Evolutionary conservation across 1,140 invertebrate species (phyloP).

Genomic region (Trachymyrmex septentrionalis): DNA sequence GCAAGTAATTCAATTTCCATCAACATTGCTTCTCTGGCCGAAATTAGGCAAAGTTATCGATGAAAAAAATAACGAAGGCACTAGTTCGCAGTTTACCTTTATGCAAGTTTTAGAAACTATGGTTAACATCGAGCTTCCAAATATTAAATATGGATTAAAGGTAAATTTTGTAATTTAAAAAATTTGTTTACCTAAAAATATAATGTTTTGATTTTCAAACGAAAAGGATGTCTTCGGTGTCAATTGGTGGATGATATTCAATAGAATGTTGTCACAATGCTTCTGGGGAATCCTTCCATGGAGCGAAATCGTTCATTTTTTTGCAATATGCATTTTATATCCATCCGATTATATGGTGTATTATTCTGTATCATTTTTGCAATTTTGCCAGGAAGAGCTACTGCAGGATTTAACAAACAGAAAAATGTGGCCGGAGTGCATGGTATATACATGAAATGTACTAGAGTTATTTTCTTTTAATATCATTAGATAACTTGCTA

Average conservation of each 20-base stretch:
- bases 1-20: slow-evolving; percentile 82
- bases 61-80: slow-evolving; percentile 77
- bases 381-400: slow-evolving; percentile 79
- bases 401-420: slow-evolving; percentile 78
- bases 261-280: slow-evolving; percentile 81
- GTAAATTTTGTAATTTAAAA: slow-evolving; percentile 63
- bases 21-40: slow-evolving; percentile 82
- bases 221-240: slow-evolving; percentile 80
- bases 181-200: slow-evolving; percentile 37
- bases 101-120: slow-evolving; percentile 82
- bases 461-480: slow-evolving; percentile 8
- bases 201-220: slow-evolving; percentile 64
- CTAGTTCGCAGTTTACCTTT: slow-evolving; percentile 78
- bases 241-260: slow-evolving; percentile 84
- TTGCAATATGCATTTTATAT: slow-evolving; percentile 83
- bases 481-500: slow-evolving; percentile 30
- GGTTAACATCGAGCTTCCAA: slow-evolving; percentile 80
- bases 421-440: slow-evolving; percentile 83
- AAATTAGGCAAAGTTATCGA: slow-evolving; percentile 79
- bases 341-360: slow-evolving; percentile 84
- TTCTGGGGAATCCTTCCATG: slow-evolving; percentile 85
- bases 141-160: slow-evolving; percentile 80
- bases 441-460: slow-evolving; percentile 76
- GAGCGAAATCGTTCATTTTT: slow-evolving; percentile 83
- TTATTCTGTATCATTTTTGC: slow-evolving; percentile 83